These are phyloP conservation scores for Paguma larvata DNA, from an alignment of 2,797 vertebrate genomes.

Conservation along the genomic window DNA sequence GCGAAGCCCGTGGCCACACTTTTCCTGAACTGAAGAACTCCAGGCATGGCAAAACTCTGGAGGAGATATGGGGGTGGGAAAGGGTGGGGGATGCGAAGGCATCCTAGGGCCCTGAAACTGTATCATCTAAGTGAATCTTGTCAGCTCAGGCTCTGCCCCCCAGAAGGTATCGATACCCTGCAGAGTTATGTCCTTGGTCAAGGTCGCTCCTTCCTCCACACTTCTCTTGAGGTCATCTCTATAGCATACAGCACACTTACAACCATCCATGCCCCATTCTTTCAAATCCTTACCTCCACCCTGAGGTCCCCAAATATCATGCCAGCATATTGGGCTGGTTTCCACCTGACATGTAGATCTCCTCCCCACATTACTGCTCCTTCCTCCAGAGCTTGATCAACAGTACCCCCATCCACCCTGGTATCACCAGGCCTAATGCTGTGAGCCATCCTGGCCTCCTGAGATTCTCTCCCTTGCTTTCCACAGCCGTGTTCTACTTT, in stretches of 20 bases:
- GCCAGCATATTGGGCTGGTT: background rate
- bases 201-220: background rate
- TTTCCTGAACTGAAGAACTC: background rate
- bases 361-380: background rate
- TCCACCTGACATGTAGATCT: background rate
- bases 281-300: background rate
- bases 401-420: background rate
- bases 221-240: background rate
- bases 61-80: background rate
- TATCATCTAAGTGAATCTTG: background rate
- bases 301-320: background rate
- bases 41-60: background rate
- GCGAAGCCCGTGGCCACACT: background rate
- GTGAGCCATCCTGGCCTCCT: background rate
- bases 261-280: no score
- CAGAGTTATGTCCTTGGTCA: background rate
- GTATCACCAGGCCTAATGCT: background rate
- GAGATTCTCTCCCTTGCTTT: background rate
- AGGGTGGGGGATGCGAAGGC: background rate
- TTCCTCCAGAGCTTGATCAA: background rate
- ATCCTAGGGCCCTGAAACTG: background rate
- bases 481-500: background rate
- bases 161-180: background rate
- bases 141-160: background rate
- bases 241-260: fast-evolving